These are phyloP conservation scores for Tetrao urogallus DNA, from an alignment of 2,113 vertebrate species.

Conservation along the genomic window DNA sequence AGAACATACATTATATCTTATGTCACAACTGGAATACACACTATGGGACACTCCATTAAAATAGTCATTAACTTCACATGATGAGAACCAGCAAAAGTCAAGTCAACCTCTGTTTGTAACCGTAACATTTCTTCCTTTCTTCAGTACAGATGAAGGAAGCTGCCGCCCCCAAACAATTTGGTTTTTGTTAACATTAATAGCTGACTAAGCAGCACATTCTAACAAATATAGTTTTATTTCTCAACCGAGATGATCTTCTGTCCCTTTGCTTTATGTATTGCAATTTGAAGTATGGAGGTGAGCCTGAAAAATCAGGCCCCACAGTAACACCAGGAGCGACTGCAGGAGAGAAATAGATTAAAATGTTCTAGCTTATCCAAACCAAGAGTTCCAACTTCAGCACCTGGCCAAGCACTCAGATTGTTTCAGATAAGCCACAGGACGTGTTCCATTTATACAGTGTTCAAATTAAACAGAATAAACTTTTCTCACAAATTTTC, in stretches of 20 bases:
- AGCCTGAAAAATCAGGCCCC: background rate
- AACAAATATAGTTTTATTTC: background rate
- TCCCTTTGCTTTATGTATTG: background rate
- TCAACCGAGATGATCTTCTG: background rate
- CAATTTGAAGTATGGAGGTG: background rate
- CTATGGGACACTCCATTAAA: background rate
- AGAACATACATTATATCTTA: background rate
- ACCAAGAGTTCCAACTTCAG: slow-evolving; percentile 9
- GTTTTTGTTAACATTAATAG: background rate
- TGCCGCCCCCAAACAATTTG: background rate
- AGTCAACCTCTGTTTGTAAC: background rate
- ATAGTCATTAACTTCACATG: background rate
- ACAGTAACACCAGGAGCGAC: background rate
- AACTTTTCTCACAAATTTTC: background rate
- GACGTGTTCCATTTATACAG: background rate
- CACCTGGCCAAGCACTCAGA: slow-evolving; percentile 13
- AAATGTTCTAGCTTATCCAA: slow-evolving; percentile 1
- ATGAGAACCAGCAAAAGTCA: background rate
- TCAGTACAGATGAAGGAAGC: background rate
- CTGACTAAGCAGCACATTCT: background rate
- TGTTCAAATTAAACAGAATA: background rate
- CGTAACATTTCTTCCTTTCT: background rate
- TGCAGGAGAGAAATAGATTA: background rate
- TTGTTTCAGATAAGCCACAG: slow-evolving; percentile 14
- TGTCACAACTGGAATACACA: background rate